Evolutionary conservation across 2,888 invertebrate genomes (phyloP).

Genomic region (Eumerus sabulonum): DNA sequence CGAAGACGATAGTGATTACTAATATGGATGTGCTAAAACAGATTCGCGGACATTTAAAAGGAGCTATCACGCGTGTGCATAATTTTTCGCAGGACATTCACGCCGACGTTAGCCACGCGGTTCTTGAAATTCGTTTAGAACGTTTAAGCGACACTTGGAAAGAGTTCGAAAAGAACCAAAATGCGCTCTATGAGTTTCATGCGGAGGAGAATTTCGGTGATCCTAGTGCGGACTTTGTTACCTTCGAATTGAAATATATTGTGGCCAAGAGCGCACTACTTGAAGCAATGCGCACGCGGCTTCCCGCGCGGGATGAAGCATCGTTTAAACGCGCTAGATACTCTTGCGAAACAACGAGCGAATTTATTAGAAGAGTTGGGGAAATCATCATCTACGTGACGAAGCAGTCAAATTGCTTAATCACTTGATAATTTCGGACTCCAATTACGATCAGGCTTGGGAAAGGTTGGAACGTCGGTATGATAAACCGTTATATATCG

Average conservation of each 20-base stretch:
- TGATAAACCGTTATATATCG: neutral
- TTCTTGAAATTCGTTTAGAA: too few species aligned
- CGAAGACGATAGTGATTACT: too few species aligned
- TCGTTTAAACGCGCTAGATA: too few species aligned
- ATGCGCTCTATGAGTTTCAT: too few species aligned
- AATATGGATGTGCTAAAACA: neutral
- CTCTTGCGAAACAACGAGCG: conserved; percentile 2
- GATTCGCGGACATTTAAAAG: neutral
- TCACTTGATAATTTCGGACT: neutral
- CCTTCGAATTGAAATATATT: too few species aligned
- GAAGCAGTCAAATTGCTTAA: neutral
- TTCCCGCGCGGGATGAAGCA: too few species aligned
- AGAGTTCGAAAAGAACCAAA: too few species aligned
- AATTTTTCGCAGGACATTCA: neutral
- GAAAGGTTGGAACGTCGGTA: neutral
- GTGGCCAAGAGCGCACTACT: too few species aligned
- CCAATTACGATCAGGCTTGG: neutral
- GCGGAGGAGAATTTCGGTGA: too few species aligned
- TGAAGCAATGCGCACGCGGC: too few species aligned
- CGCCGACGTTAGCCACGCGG: neutral
- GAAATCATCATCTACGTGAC: neutral
- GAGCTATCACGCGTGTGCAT: neutral
- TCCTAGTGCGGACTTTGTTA: too few species aligned
- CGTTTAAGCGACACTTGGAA: too few species aligned
- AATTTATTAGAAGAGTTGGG: neutral